Evolutionary conservation across 2,113 vertebrate genomes (phyloP), one percentile per base, ranked within the genome.

Genomic region (Illadopsis cleaveri): DNA sequence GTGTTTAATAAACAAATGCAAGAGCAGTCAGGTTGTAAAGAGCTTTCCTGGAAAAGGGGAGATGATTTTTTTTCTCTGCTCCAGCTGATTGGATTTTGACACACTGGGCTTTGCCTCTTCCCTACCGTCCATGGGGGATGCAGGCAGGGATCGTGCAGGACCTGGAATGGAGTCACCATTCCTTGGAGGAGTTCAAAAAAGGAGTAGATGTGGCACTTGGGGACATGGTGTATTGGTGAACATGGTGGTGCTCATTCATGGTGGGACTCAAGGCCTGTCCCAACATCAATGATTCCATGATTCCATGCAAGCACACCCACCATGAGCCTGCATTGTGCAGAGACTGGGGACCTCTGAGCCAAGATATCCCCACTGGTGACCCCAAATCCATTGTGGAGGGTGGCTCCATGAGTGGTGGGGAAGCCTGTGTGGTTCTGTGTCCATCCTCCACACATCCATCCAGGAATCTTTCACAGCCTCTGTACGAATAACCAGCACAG

Each of bases 41-140:
- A 1, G 0, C 60, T 71, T 78, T 44, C 73, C 78, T 89, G 93
- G 92, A 81, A 88, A 86, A 81, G 27, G 40, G 31, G 19, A 72
- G 64, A 42, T n/a, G 44, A 7, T 13, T 40, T 61, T 33, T 64
- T 54, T 76, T 20, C 13, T 82, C 82, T 69, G 35, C 54, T 83
- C 42, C 7, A 2, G 17, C 71, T 66, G 51, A 77, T 81, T 75
- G 69, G 57, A 31, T 75, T 65, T 77, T 58, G 48, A 30, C 44
- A 24, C 0, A 0, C 7, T 8, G 10, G 38, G 35, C 35, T 90
- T 81, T 1, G 0, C 8, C 27, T 35, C 40, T 79, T 82, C 75
- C 31, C 21, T 25, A 0, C 20, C 0, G 0, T 42, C 27, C 47
- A 3, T 2, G 8, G 18, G 37, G 5, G 4, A 50, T 15, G 23